Percentiles rank a stretch among this genome's conserved stretches.
phyloP scores from a whole-genome alignment of 1,140 invertebrate genomes.

The Lordiphosa collinella region DNA sequence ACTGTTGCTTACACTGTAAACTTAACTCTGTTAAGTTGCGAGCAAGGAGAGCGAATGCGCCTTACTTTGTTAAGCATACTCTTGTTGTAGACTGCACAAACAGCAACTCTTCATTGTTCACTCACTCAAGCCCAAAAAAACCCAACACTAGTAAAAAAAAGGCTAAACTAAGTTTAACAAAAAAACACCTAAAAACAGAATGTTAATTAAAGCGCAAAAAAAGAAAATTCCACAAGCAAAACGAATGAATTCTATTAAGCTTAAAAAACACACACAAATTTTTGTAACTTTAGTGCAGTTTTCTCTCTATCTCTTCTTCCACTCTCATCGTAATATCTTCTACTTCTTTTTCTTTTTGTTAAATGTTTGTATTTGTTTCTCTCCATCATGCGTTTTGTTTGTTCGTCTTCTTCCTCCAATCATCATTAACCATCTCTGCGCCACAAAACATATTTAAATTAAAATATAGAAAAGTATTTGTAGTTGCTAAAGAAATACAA shows the following conservation, averaged over 20 bases:
- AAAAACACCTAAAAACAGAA: conserved; percentile 15
- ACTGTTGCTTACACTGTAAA: no score
- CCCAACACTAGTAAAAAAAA: conserved; percentile 33
- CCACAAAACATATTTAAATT: conserved; percentile 40
- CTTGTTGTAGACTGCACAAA: no score
- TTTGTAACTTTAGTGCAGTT: conserved; percentile 31
- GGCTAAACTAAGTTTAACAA: conserved; percentile 33
- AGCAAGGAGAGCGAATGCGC: no score
- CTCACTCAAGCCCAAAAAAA: conserved; percentile 3
- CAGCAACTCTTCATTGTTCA: no score
- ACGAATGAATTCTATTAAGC: conserved; percentile 18
- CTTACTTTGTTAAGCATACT: no score
- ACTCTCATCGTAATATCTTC: background rate
- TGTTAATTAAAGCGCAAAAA: conserved; percentile 1
- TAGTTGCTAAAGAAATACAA: conserved; percentile 68
- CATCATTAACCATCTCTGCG: conserved; percentile 21
- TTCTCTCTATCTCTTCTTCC: conserved; percentile 22
- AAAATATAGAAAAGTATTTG: conserved; percentile 70
- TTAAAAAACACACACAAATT: conserved; percentile 33
- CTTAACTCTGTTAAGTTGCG: no score
- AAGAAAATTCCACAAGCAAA: conserved; percentile 46
- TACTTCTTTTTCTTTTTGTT: conserved; percentile 1
- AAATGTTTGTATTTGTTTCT: conserved; percentile 9
- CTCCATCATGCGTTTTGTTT: background rate
- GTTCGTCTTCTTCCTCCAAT: conserved; percentile 24